Percentiles rank a stretch among this genome's conserved stretches.
Conservation (phyloP, 2,797 vertebrate species). For the Poeciliopsis infans region DNA sequence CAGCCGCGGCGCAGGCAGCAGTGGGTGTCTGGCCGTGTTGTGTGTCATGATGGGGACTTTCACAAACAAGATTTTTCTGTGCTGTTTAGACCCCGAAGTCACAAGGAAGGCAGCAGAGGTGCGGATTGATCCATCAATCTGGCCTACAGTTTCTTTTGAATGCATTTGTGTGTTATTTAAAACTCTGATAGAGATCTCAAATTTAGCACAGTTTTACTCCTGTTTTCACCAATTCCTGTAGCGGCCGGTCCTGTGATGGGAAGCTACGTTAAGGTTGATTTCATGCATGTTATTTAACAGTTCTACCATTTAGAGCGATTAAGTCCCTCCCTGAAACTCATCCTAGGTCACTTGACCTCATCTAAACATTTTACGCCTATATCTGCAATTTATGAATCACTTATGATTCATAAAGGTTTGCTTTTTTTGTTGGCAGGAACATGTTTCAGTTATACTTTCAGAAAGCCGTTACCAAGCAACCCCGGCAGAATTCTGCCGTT, state of each 20-base stretch:
- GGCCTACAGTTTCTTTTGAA: slow-evolving; percentile 20
- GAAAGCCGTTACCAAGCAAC: no score
- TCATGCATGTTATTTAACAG: neutral
- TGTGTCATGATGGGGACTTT: slow-evolving; percentile 38
- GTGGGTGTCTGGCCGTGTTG: slow-evolving; percentile 34
- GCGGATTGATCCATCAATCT: slow-evolving; percentile 3
- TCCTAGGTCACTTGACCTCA: neutral
- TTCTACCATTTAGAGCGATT: neutral
- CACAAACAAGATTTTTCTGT: slow-evolving; percentile 49
- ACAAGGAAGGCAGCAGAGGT: slow-evolving; percentile 26
- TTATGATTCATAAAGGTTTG: neutral
- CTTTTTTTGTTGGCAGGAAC: neutral
- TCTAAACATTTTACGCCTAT: neutral
- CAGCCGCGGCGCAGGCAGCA: slow-evolving; percentile 35
- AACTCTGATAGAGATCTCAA: slow-evolving; percentile 21
- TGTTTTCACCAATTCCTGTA: neutral
- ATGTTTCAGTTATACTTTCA: neutral
- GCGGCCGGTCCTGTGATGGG: neutral
- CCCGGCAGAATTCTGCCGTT: no score
- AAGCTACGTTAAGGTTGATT: neutral
- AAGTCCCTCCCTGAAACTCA: neutral
- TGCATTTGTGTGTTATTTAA: slow-evolving; percentile 18
- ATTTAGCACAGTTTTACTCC: slow-evolving; percentile 24
- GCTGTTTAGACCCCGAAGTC: slow-evolving; percentile 34
- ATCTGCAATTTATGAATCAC: neutral